Base-by-base conservation (phyloP, 2,113 vertebrate species). In the Puntigrus tetrazona region DNA sequence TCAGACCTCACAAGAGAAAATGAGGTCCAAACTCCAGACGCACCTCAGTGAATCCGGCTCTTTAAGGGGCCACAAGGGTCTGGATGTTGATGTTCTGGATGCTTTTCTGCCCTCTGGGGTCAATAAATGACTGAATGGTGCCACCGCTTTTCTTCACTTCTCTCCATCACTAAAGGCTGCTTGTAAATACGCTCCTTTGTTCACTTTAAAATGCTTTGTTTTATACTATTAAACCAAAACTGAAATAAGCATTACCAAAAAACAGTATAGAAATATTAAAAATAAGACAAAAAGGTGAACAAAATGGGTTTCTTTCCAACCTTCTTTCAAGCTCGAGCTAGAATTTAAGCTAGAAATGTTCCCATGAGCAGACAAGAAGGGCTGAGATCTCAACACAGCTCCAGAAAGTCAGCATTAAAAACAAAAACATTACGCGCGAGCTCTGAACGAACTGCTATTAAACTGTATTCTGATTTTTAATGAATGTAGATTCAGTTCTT, bases 101-200 rank as follows among this genome's bases (percentile, higher is more conserved):
- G 77, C n/a, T 10, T 61, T 61, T 63, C 77, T 20, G 77, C 77
- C 55, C 77, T 27, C 77, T 43, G 77, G 77, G 38, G 77, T 78
- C 55, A 78, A n/a, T 78, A 78, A 78, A 78, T 78, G 77, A 78
- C 50, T 29, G 75, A 76, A 55, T 52, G 47, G 47, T 76, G 74
- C 52, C 52, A 59, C 14, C 14, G 2, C 13, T 78, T 25, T 41
- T 34, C 22, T 61, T 36, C 1, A 14, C 47, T 52, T 20, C 47
- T 22, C 74, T 78, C 55, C 36, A 43, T 78, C 55, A 43, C 77
- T 78, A 61, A 8, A 61, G 14, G 36, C 8, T 1, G 36, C 29
- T 78, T 55, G 55, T 78, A 61, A 61, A 78, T 27, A 78, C n/a
- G 25, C 55, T 61, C 55, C 75, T 59, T 57, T 78, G 77, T 78